phyloP scores from a whole-genome alignment of 1,140 invertebrate genomes.

The Pseudomyrmex dendroicus region DNA sequence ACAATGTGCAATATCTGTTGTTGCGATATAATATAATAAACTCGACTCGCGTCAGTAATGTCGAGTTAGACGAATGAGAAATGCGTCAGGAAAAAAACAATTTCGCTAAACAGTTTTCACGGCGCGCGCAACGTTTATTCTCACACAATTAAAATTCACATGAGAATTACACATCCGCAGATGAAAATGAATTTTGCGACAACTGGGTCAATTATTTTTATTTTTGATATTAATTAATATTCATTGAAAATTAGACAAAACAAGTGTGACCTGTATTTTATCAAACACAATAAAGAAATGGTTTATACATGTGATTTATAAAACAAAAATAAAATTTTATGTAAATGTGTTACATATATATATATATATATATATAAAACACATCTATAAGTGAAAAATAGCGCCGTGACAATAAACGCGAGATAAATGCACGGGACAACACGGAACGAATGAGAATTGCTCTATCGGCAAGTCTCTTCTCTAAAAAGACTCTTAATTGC shows the following conservation, averaged over 20 bases:
- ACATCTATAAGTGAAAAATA: neutral
- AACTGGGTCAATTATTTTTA: constrained; percentile 8
- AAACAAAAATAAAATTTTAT: no score
- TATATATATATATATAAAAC: neutral
- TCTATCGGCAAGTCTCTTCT: constrained; percentile 28
- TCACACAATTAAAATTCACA: neutral
- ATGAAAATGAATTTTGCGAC: constrained; percentile 15
- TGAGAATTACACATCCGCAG: neutral
- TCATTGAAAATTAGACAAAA: neutral
- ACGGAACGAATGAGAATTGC: constrained; percentile 12
- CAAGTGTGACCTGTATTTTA: no score
- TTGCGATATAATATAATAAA: constrained; percentile 50
- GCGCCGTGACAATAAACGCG: no score
- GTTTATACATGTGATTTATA: no score
- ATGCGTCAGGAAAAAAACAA: constrained; percentile 1
- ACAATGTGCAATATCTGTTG: constrained; percentile 25
- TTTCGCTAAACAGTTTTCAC: neutral
- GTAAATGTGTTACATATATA: no score
- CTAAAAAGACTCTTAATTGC: constrained; percentile 47
- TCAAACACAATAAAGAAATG: no score
- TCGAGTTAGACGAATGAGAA: constrained; percentile 20
- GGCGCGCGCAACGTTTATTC: neutral
- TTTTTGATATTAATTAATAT: constrained; percentile 3
- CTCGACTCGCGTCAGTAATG: constrained; percentile 35
- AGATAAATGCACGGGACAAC: constrained; percentile 19